These are phyloP conservation scores for Talpa occidentalis DNA, from an alignment of 2,113 vertebrate species.

Conservation along the genomic window DNA sequence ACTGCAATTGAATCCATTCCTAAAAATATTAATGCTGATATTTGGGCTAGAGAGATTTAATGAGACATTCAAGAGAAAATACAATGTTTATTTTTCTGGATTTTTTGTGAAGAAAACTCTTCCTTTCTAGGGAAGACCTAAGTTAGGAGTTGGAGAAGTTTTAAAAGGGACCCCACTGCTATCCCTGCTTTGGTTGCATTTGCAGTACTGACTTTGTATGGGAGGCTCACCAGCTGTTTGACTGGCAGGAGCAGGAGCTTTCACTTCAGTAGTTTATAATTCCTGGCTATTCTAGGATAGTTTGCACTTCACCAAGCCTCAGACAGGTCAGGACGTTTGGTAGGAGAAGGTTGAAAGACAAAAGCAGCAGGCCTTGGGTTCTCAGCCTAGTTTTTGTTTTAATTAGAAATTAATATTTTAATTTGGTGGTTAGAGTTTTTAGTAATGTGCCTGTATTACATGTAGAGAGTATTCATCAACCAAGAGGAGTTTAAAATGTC, in stretches of 20 bases:
- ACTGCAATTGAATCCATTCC: constrained; percentile 7
- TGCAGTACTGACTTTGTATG: constrained; percentile 81
- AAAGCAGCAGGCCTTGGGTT: constrained; percentile 85
- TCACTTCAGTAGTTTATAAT: constrained; percentile 94
- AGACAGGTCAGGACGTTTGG: constrained; percentile 87
- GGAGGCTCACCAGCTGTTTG: constrained; percentile 91
- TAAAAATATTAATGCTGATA: constrained; percentile 33
- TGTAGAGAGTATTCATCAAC: constrained; percentile 80
- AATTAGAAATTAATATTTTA: constrained; percentile 56
- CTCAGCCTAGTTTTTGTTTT: constrained; percentile 47
- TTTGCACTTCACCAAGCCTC: constrained; percentile 88
- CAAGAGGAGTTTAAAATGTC: constrained; percentile 89
- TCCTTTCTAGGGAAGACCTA: constrained; percentile 38
- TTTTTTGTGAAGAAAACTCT: constrained; percentile 29
- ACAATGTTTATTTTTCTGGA: background rate
- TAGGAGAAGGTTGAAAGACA: constrained; percentile 87
- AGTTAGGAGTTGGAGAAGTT: background rate
- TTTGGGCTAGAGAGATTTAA: background rate
- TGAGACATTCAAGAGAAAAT: constrained; percentile 22
- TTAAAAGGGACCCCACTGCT: background rate
- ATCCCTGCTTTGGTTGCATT: constrained; percentile 66
- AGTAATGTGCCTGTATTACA: constrained; percentile 91
- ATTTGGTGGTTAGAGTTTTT: constrained; percentile 59
- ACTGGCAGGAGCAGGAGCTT: constrained; percentile 93
- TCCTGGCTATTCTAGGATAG: constrained; percentile 91